Base-by-base conservation (phyloP, 2,888 invertebrate genomes). In the Acanthococcus lagerstroemiae region DNA sequence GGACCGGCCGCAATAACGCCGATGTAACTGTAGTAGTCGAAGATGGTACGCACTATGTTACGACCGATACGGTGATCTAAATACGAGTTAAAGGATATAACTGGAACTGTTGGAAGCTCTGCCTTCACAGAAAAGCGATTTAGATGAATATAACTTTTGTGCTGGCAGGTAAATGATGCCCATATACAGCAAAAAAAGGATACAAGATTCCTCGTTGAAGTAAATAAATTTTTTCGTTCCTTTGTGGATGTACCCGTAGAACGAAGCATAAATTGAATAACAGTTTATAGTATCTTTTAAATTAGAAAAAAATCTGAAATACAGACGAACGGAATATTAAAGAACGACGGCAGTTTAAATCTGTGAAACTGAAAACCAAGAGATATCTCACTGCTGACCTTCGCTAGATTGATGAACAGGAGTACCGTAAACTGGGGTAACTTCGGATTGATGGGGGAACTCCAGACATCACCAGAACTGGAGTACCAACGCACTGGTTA, bases 161-260 rank as follows among this genome's bases (percentile, higher is more conserved):
- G 44, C 21, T 19, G 22, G 21, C 19, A 12, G 7, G n/a, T n/a
- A 6, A 58, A 19, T 45, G 19, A 44, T 12, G n/a, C n/a, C n/a
- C n/a, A n/a, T n/a, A n/a, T n/a, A n/a, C n/a, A n/a, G n/a, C n/a
- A n/a, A 56, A 26, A 37, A 76, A 83, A 88, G 88, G 90, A 90
- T 90, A 95, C 95, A 96, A 71, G 88, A 87, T 72, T 95, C 94
- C 80, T 95, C 95, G 45, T 90, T 95, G 75, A 95, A 96, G 30
- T 91, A 87, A 66, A 90, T 81, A 67, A 87, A 80, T 1, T 84
- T 84, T 61, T 87, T 82, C 3, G 83, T 81, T 55, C 84, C 82
- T 9, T 63, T 63, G 17, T 86, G 77, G 73, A 83, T 83, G 73
- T 92, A 89, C n/a, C 95, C 95, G 72, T 87, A 90, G 79, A 94